phyloP scores from a whole-genome alignment of 2,888 invertebrate species.

The Parnassius glacialis region DNA sequence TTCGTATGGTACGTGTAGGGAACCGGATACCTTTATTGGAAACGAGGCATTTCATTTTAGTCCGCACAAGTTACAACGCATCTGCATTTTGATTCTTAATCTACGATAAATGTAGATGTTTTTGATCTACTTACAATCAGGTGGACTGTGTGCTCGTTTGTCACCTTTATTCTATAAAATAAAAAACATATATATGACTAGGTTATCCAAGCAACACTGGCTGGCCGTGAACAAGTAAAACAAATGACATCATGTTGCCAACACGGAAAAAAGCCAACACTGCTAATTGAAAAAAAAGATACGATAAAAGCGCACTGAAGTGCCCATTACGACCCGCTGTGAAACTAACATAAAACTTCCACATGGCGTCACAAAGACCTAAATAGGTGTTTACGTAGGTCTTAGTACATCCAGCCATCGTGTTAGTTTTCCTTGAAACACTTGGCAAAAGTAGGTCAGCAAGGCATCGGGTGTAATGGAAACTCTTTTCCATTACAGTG shows the following conservation, averaged over 20 bases:
- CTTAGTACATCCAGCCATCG: background rate
- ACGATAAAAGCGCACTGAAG: conserved; percentile 2
- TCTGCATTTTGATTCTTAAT: no score
- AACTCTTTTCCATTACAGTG: conserved; percentile 9
- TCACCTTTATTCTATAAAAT: no score
- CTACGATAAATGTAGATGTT: no score
- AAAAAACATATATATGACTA: no score
- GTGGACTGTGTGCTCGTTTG: no score
- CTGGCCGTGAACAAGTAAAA: background rate
- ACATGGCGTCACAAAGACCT: conserved; percentile 22
- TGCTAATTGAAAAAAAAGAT: conserved; percentile 14
- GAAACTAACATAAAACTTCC: background rate
- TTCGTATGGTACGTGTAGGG: no score
- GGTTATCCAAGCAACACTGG: no score
- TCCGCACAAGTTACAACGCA: no score
- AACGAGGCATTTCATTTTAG: no score
- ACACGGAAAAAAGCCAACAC: conserved; percentile 14
- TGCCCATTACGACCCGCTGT: conserved; percentile 11
- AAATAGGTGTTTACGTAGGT: conserved; percentile 9
- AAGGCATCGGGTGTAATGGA: conserved; percentile 1
- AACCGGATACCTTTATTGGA: no score
- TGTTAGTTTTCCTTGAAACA: conserved; percentile 7
- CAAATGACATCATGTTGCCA: conserved; percentile 11
- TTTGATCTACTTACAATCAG: no score
- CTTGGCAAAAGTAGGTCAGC: conserved; percentile 18